Base-by-base conservation (phyloP, 2,113 vertebrate species). In the Melierax canorus region DNA sequence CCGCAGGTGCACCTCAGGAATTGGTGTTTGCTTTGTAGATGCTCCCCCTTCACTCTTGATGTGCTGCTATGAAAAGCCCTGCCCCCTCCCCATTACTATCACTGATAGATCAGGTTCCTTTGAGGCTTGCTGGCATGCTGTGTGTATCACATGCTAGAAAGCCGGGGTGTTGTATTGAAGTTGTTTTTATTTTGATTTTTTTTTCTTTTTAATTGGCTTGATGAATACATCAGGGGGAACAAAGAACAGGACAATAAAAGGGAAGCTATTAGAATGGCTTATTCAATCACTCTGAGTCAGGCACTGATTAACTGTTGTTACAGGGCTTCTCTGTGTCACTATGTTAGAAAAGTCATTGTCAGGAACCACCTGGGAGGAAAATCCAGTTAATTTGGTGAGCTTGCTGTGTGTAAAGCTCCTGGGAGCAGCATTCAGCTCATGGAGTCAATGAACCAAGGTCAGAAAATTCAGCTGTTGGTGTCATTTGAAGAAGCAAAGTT, bases 401-500 rank as follows among this genome's bases (percentile, higher is more conserved):
- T 27, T 94, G 87, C 88, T 94, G 55, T 2, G 4, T 80, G 48
- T 55, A 90, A 85, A 88, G 82, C 78, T 90, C 88, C 74, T 86
- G 75, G 63, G 88, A 90, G 50, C 10, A 88, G 63, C 45, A 83
- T 41, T 93, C 74, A 90, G 41, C 55, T 92, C 88, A 88, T 1
- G 8, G 45, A 64, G 22, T 45, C 64, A 74, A 84, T 67, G 88
- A 94, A 80, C 23, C 88, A 46, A 71, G 72, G 91, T 77, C 83
- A 89, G 50, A 92, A 94, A 96, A 89, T 67, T 94, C 83, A 86
- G 63, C 53, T 88, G 51, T 66, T 76, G 48, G 20, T 88, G 72
- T 66, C 27, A 92, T 80, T 94, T 94, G 83, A 95, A 96, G 88
- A 71, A 84, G 29, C 41, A 74, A 66, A 86, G 48, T 86, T 92